Percentiles rank a stretch among this genome's conserved stretches.
phyloP scores from a whole-genome alignment of 2,888 invertebrate species.

The Lacanobia wlatinum region DNA sequence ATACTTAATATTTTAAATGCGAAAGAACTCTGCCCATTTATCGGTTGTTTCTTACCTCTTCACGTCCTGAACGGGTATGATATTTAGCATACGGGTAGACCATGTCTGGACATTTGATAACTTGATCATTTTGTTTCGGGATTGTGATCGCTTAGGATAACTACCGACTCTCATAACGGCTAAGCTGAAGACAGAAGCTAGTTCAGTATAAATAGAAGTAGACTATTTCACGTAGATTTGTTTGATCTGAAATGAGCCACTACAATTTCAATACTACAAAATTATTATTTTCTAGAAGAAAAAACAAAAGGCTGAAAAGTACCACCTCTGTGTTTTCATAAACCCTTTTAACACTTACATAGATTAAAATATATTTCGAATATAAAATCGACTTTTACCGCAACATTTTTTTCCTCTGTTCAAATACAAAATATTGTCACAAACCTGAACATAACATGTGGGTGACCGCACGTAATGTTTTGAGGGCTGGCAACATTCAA shows the following conservation, averaged over 20 bases:
- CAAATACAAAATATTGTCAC: conserved; percentile 40
- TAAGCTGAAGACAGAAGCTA: background rate
- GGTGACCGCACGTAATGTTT: conserved; percentile 58
- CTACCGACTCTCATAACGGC: background rate
- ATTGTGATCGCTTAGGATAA: background rate
- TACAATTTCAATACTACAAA: background rate
- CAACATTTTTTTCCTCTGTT: conserved; percentile 28
- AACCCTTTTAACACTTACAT: conserved; percentile 22
- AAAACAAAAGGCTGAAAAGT: conserved; percentile 4
- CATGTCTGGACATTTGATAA: background rate
- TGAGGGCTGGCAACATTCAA: conserved; percentile 59
- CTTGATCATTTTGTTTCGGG: background rate
- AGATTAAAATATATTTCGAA: conserved; percentile 37
- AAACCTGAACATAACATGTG: conserved; percentile 45
- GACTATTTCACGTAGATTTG: background rate
- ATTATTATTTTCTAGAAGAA: background rate
- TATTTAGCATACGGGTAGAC: no score
- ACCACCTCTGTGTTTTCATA: conserved; percentile 10
- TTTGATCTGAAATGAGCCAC: no score
- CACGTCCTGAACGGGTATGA: no score
- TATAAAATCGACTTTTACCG: conserved; percentile 37
- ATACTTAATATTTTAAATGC: background rate
- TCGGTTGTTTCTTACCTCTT: no score
- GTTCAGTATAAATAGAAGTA: background rate
- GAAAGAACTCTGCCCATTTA: background rate